Conservation (phyloP, 2,113 vertebrate species). For the Lamprologus callipterus region DNA sequence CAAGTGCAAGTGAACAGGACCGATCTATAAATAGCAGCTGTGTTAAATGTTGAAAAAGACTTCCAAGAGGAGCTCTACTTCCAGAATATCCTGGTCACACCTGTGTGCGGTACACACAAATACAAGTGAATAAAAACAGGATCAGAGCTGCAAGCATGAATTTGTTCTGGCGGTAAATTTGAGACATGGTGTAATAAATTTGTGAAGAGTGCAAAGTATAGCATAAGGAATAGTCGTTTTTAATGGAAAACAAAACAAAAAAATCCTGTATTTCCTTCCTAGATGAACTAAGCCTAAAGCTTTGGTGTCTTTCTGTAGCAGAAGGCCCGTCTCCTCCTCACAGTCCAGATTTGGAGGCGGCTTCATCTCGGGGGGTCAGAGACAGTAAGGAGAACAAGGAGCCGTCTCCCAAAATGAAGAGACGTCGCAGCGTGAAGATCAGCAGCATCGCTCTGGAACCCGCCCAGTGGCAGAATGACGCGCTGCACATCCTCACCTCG, state of each 20-base stretch:
- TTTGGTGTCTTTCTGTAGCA: neutral
- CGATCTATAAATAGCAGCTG: neutral
- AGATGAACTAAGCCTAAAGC: neutral
- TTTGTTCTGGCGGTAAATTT: neutral
- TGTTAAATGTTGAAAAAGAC: neutral
- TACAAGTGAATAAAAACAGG: neutral
- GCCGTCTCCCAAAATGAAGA: conserved; percentile 84
- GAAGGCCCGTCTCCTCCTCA: conserved; percentile 71
- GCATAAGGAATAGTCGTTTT: neutral
- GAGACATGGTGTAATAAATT: neutral
- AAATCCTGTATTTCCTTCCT: neutral
- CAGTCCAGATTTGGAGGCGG: conserved; percentile 76
- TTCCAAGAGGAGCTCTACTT: neutral
- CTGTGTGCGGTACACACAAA: neutral
- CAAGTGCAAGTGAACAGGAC: neutral
- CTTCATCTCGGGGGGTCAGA: conserved; percentile 46
- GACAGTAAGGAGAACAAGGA: conserved; percentile 96
- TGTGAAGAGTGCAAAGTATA: neutral
- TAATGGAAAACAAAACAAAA: neutral
- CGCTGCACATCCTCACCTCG: conserved; percentile 85
- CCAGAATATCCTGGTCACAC: neutral
- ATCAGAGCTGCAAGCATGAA: neutral
- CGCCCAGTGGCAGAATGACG: conserved; percentile 86
- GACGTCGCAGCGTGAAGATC: conserved; percentile 87
- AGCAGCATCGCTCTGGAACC: conserved; percentile 83